A percentile compares a stretch with the other conserved stretches of the same genome.
Conservation (phyloP, 1,140 invertebrate species). For the Nymphalis io region DNA sequence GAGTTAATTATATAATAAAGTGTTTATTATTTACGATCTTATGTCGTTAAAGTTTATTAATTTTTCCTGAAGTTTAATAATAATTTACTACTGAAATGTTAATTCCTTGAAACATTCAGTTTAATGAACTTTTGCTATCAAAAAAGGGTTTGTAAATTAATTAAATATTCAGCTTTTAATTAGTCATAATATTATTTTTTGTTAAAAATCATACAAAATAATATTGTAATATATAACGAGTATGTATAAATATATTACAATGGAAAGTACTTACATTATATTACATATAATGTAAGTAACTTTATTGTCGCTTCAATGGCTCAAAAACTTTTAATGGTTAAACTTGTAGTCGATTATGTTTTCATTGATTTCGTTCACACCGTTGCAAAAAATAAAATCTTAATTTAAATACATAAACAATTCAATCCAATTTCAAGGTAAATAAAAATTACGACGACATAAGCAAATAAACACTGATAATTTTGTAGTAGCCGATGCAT, state of each 20-base stretch:
- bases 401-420: background rate
- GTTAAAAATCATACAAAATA: too few relatives aligned
- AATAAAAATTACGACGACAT: background rate
- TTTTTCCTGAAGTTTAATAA: background rate
- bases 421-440: background rate
- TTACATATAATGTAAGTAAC: background rate
- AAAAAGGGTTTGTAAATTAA: too few relatives aligned
- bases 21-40: background rate
- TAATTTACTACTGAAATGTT: too few relatives aligned
- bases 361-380: slow-evolving; percentile 32
- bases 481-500: slow-evolving; percentile 22
- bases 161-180: too few relatives aligned
- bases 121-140: too few relatives aligned
- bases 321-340: slow-evolving; percentile 65
- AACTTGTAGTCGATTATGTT: slow-evolving; percentile 37
- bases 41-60: background rate
- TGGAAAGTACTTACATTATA: too few relatives aligned
- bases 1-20: slow-evolving; percentile 41
- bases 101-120: too few relatives aligned
- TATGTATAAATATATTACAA: too few relatives aligned
- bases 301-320: slow-evolving; percentile 49
- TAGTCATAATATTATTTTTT: too few relatives aligned
- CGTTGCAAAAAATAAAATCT: slow-evolving; percentile 1
- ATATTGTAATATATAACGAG: too few relatives aligned
- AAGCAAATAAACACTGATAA: slow-evolving; percentile 2